Evolutionary conservation across 1,140 invertebrate species (phyloP).

Genomic region (Odontomachus brunneus): DNA sequence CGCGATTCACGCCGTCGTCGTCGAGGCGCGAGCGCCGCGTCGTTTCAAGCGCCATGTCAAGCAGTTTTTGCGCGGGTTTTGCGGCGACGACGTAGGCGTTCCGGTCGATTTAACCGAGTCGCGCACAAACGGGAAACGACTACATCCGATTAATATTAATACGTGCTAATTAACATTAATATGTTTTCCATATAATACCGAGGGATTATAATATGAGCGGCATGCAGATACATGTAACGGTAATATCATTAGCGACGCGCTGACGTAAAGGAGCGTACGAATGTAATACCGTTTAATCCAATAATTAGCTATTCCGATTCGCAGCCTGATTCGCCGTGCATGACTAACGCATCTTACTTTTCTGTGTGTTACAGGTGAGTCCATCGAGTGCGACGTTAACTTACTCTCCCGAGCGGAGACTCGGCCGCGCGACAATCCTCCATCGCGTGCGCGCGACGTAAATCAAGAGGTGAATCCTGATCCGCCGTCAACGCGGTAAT

Average conservation of each 20-base stretch:
- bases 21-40: not conserved
- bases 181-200: constrained; percentile 57
- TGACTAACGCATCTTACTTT: constrained; percentile 28
- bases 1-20: not conserved
- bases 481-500: constrained; percentile 45
- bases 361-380: constrained; percentile 49
- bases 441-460: not conserved
- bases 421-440: not conserved
- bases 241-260: constrained; percentile 14
- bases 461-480: constrained; percentile 28
- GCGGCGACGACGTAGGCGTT: constrained; percentile 12
- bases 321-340: not conserved
- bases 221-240: constrained; percentile 5
- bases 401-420: not conserved
- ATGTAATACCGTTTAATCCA: not conserved
- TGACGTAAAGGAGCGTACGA: constrained; percentile 30
- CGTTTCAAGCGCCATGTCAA: too few species aligned
- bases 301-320: not conserved
- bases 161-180: constrained; percentile 58
- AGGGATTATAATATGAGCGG: constrained; percentile 36
- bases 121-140: constrained; percentile 43
- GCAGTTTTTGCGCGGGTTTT: constrained; percentile 29
- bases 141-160: constrained; percentile 59
- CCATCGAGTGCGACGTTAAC: not conserved
- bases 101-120: constrained; percentile 30